A percentile compares a stretch with the other conserved stretches of the same genome.
Evolutionary conservation across 35 echinoderm and acorn worm species (phyloP).

Genomic region (Anneissia japonica): DNA sequence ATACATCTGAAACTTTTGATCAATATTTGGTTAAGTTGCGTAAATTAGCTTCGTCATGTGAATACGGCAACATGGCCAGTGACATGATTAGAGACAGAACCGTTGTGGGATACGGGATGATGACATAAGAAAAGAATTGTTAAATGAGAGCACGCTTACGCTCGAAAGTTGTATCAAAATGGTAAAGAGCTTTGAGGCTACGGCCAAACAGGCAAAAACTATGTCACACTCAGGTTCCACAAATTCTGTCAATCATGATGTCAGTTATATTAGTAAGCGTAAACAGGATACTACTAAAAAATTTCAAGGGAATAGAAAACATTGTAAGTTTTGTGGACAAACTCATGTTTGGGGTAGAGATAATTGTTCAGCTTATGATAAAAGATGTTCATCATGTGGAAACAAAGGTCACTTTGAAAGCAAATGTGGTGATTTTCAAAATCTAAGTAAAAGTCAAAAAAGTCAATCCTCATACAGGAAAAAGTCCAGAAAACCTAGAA

Average conservation of each 20-base stretch:
- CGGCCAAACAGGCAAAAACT: not conserved
- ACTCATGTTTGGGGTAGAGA: no score
- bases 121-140: constrained; percentile 3
- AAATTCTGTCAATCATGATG: no score
- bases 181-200: not conserved
- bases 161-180: not conserved
- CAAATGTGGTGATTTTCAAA: constrained; percentile 5
- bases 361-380: constrained; percentile 28
- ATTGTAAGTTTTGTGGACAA: constrained; percentile 2
- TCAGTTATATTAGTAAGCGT: no score
- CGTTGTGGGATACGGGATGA: constrained; percentile 24
- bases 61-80: constrained; percentile 16
- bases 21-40: constrained; percentile 22
- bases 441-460: not conserved
- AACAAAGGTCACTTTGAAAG: constrained; percentile 30
- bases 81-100: constrained; percentile 34
- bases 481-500: not conserved
- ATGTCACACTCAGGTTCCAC: not conserved
- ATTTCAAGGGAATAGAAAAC: no score
- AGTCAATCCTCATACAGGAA: not conserved
- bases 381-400: constrained; percentile 32
- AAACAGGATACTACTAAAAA: constrained; percentile 3
- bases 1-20: constrained; percentile 26
- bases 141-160: not conserved
- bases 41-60: constrained; percentile 26